A percentile compares a stretch with the other conserved stretches of the same genome.
These are phyloP conservation scores for Chrysotoxum bicinctum DNA, from an alignment of 2,888 invertebrate genomes.

Conservation along the genomic window DNA sequence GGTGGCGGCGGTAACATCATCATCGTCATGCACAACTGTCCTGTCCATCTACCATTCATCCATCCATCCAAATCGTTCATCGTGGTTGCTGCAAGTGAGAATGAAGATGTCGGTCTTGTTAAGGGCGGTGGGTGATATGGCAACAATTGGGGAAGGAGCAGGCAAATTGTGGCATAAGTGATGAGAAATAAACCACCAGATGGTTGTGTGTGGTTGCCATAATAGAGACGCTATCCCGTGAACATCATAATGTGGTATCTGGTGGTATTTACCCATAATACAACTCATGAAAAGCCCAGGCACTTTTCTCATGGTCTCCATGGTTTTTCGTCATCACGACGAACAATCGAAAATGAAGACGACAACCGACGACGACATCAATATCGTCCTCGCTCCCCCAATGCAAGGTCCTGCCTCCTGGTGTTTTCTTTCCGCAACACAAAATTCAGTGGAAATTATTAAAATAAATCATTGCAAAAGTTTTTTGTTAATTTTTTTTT, in stretches of 20 bases:
- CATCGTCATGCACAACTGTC: constrained; percentile 54
- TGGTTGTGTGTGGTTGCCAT: constrained; percentile 56
- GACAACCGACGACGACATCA: background rate
- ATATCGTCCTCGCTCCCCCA: constrained; percentile 17
- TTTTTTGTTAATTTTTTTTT: constrained; percentile 26
- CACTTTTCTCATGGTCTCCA: constrained; percentile 54
- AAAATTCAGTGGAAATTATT: constrained; percentile 57
- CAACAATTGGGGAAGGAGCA: constrained; percentile 1
- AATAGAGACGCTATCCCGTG: constrained; percentile 65
- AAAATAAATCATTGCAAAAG: constrained; percentile 62
- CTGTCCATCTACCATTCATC: constrained; percentile 58
- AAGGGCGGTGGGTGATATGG: background rate
- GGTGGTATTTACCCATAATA: constrained; percentile 61
- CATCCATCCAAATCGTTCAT: constrained; percentile 35
- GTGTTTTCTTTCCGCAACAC: constrained; percentile 23
- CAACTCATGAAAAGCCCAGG: constrained; percentile 60
- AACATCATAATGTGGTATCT: constrained; percentile 71
- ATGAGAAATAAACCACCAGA: constrained; percentile 70
- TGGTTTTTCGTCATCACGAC: constrained; percentile 53
- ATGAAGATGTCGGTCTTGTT: constrained; percentile 15
- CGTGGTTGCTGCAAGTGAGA: constrained; percentile 58
- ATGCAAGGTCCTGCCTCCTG: constrained; percentile 4
- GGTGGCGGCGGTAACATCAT: constrained; percentile 30
- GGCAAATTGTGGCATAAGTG: constrained; percentile 66
- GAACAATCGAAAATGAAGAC: background rate